These are phyloP conservation scores for Pseudochirops cupreus DNA, from an alignment of 2,797 vertebrate species.

Conservation along the genomic window DNA sequence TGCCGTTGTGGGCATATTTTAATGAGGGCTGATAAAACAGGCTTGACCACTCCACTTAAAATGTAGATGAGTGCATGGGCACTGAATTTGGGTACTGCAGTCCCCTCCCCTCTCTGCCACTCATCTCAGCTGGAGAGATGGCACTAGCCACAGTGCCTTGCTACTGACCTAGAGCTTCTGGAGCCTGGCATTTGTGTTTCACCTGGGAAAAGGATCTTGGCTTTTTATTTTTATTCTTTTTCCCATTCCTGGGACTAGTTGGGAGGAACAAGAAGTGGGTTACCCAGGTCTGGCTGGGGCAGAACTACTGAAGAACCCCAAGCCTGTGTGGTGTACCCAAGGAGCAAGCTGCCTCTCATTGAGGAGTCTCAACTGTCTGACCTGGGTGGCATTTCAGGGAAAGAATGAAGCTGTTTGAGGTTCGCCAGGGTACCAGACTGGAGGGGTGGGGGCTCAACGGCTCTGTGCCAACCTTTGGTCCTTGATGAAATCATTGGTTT, in stretches of 20 bases:
- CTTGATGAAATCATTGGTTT: neutral
- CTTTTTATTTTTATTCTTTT: neutral
- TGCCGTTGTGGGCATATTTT: neutral
- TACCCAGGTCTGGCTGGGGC: neutral
- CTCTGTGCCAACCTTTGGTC: neutral
- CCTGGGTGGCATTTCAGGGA: neutral
- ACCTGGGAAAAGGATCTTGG: neutral
- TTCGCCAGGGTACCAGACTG: neutral
- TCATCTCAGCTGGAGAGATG: neutral
- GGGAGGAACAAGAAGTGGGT: neutral
- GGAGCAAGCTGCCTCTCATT: neutral
- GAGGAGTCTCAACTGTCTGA: neutral
- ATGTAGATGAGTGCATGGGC: neutral
- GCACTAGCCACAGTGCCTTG: neutral
- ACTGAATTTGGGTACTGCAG: neutral
- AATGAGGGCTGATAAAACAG: slow-evolving; percentile 5
- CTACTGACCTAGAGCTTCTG: neutral
- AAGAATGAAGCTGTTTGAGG: neutral
- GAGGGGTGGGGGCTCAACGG: neutral
- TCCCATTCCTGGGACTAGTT: neutral
- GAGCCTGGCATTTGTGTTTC: neutral
- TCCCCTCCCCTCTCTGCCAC: neutral
- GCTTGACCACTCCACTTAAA: neutral
- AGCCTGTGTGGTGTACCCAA: neutral
- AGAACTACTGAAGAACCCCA: neutral